Base-by-base conservation (phyloP, 92 coral and sea anemone species). In the Heteractis magnifica region DNA sequence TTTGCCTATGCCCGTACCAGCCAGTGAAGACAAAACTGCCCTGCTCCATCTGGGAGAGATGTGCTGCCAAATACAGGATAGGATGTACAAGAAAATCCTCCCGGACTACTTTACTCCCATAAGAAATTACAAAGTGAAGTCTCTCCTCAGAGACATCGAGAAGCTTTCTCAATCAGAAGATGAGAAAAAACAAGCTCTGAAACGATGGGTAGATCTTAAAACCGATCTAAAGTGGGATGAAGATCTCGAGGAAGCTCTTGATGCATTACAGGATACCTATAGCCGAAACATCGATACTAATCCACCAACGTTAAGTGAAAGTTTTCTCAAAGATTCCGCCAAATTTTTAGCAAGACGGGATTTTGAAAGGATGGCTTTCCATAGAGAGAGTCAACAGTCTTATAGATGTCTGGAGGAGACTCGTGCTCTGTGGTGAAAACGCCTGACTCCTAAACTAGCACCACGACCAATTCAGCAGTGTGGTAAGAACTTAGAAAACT, bases 351-450 rank as follows among this genome's bases (percentile, higher is more conserved):
- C 84, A 20, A 44, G 77, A 13, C 21, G 83, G 75, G 12, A 64
- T 19, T 23, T 71, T 88, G 49, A 88, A 88, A 49, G 91, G 88
- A 34, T 88, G 84, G 77, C 77, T 88, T 21, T 75, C 91, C 0
- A 52, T 21, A 20, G 86, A 88, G 21, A 73, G 71, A 20, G 78
- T 88, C 16, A n/a, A 58, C 52, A 12, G 34, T 10, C 86, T 85
- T 0, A 85, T 88, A 7, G 77, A 85, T 0, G 71, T 88, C 71
- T 84, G 91, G 88, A 88, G 78, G 34, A 18, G 48, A 3, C 75
- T 88, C 3, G 68, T 56, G 48, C 12, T 7, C 49, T 68, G 49
- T 68, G 73, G 73, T 20, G 14, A 21, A 26, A 68, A 68, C 8
- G 73, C 73, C 49, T 68, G 16, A 68, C 44, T 34, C 44, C 44